phyloP scores from a whole-genome alignment of 1,140 invertebrate species.

The Pogonognathellus flavescens region DNA sequence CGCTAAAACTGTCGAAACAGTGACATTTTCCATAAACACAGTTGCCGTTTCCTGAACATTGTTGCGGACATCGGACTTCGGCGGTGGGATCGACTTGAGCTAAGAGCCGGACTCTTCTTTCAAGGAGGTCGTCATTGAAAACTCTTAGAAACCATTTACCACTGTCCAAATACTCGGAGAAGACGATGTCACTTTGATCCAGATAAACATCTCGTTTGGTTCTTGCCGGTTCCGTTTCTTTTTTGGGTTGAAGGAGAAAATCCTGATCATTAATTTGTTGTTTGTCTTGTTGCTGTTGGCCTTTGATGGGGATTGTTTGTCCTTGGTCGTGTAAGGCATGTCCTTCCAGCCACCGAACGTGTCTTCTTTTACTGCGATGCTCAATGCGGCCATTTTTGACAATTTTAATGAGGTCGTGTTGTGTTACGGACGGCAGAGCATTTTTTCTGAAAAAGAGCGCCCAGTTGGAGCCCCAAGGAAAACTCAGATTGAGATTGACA shows the following conservation, averaged over 20 bases:
- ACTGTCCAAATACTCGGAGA: conserved; percentile 83
- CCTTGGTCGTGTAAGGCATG: conserved; percentile 39
- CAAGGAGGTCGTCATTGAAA: conserved; percentile 89
- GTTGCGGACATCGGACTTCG: conserved; percentile 87
- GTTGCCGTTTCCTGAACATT: conserved; percentile 94
- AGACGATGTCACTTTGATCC: conserved; percentile 63
- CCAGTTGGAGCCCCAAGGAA: conserved; percentile 84
- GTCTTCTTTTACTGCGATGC: conserved; percentile 73
- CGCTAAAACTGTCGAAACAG: conserved; percentile 95
- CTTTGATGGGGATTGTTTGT: neutral
- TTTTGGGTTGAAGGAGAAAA: neutral
- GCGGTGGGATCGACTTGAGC: conserved; percentile 84
- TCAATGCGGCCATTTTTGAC: conserved; percentile 86
- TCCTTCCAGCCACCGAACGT: conserved; percentile 52
- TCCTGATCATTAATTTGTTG: conserved; percentile 3
- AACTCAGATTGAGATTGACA: conserved; percentile 64
- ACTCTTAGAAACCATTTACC: conserved; percentile 95
- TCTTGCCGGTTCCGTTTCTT: neutral
- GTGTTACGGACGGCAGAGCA: conserved; percentile 91
- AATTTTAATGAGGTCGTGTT: conserved; percentile 95
- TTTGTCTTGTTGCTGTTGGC: conserved; percentile 5
- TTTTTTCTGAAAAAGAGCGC: conserved; percentile 89
- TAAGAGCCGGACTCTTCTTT: conserved; percentile 80
- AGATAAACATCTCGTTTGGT: conserved; percentile 50
- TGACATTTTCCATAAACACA: conserved; percentile 95